These are phyloP conservation scores for Damaliscus lunatus DNA, from an alignment of 2,113 vertebrate species.

Conservation along the genomic window DNA sequence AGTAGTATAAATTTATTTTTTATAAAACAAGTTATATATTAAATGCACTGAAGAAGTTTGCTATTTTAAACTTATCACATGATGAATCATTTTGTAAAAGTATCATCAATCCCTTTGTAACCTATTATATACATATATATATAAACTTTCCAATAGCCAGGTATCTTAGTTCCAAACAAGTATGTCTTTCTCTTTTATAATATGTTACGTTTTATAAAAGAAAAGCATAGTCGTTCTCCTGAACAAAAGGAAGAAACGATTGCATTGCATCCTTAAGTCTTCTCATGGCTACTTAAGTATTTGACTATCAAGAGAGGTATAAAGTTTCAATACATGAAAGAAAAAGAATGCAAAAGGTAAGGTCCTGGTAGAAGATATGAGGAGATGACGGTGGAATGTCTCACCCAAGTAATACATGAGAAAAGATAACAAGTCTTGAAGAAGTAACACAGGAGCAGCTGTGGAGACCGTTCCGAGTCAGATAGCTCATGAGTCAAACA, in stretches of 20 bases:
- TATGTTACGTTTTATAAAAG: neutral
- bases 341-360: neutral
- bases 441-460: neutral
- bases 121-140: neutral
- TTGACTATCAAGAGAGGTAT: neutral
- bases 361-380: neutral
- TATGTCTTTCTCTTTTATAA: neutral
- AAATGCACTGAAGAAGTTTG: neutral
- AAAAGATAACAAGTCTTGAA: neutral
- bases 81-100: neutral
- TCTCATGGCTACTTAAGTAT: neutral
- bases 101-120: neutral
- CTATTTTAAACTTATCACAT: neutral
- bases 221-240: neutral
- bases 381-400: neutral
- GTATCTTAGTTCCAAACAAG: neutral
- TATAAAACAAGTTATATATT: neutral
- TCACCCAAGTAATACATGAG: neutral
- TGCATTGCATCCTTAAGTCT: neutral
- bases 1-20: slow-evolving; percentile 5
- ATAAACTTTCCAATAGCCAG: neutral
- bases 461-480: neutral
- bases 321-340: neutral
- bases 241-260: neutral
- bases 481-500: neutral